phyloP scores from a whole-genome alignment of 2,888 invertebrate genomes.

The Stenurella melanura region DNA sequence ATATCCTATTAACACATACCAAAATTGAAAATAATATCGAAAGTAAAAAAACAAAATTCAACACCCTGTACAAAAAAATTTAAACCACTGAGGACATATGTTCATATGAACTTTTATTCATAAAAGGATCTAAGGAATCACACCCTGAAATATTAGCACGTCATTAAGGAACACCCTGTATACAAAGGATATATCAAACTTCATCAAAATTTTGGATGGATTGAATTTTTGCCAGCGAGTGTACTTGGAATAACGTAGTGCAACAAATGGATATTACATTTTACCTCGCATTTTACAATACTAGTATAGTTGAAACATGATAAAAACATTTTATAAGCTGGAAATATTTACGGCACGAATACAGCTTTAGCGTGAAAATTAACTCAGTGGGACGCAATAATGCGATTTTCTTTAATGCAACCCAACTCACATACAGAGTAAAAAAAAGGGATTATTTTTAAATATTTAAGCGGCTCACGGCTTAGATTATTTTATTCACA shows the following conservation, averaged over 20 bases:
- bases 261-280: background rate
- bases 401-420: constrained; percentile 7
- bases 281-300: background rate
- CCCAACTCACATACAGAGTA: background rate
- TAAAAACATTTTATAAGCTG: background rate
- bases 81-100: too few species aligned
- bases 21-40: too few species aligned
- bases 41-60: too few species aligned
- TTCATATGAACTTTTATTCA: too few species aligned
- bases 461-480: background rate
- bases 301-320: background rate
- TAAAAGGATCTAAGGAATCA: too few species aligned
- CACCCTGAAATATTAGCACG: too few species aligned
- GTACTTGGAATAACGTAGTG: background rate
- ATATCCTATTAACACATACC: too few species aligned
- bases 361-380: background rate
- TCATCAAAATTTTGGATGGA: too few species aligned
- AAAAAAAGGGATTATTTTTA: constrained; percentile 2
- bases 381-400: background rate
- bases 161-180: too few species aligned
- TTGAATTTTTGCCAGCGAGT: too few species aligned
- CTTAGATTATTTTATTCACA: background rate
- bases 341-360: constrained; percentile 7
- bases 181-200: too few species aligned
- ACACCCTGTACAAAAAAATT: too few species aligned